phyloP scores from a whole-genome alignment of 2,797 vertebrate genomes.

The Picus viridis region DNA sequence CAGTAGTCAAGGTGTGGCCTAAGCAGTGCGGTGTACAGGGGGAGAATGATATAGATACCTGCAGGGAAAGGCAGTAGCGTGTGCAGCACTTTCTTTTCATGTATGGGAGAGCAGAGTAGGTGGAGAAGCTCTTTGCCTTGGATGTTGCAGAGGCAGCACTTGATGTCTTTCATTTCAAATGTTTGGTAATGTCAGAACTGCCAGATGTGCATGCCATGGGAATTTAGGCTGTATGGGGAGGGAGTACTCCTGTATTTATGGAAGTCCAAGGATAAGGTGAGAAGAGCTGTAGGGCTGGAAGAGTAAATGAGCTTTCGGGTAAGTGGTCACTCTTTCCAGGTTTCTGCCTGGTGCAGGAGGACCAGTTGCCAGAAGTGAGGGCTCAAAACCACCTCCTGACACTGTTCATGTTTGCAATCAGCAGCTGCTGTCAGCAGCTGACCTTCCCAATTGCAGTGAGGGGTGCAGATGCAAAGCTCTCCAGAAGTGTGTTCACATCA shows the following conservation, averaged over 20 bases:
- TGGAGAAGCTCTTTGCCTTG: background rate
- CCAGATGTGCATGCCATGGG: background rate
- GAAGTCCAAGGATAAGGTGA: background rate
- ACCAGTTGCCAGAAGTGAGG: background rate
- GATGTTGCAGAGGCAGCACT: background rate
- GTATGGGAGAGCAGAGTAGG: background rate
- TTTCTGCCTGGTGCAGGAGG: background rate
- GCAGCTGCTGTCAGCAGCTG: background rate
- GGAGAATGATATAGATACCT: background rate
- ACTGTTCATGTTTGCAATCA: background rate
- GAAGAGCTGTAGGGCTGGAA: background rate
- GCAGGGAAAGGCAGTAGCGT: background rate
- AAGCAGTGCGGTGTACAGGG: too few relatives aligned
- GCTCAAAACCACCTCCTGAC: background rate
- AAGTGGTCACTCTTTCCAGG: background rate
- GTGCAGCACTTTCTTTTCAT: background rate
- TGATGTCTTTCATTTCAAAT: background rate
- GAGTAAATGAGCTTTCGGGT: background rate
- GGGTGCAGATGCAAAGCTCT: rapidly evolving
- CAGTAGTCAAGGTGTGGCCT: too few relatives aligned
- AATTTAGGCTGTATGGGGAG: background rate
- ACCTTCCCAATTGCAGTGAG: background rate
- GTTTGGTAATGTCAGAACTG: background rate
- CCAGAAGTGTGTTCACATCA: background rate
- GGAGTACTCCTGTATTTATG: background rate